These are phyloP conservation scores for Myioborus melanocephalus DNA, from an alignment of 2,797 vertebrate genomes.

Conservation along the genomic window DNA sequence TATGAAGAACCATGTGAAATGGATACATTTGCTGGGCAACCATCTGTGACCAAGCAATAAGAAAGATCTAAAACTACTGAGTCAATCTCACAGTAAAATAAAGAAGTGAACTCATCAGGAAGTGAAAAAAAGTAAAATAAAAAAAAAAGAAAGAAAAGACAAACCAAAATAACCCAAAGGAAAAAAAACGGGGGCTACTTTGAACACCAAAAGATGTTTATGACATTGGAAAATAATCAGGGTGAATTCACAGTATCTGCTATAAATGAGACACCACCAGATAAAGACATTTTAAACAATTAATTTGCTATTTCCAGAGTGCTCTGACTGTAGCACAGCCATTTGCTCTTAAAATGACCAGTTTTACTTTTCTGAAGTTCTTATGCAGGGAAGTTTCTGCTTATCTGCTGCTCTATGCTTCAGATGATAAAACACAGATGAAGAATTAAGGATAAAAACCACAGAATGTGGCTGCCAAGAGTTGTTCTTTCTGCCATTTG, in stretches of 20 bases:
- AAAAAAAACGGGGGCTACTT: neutral
- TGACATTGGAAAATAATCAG: neutral
- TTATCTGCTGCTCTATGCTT: conserved; percentile 68
- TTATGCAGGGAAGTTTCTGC: conserved; percentile 52
- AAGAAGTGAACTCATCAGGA: neutral
- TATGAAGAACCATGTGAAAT: neutral
- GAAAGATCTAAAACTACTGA: neutral
- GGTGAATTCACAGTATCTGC: neutral
- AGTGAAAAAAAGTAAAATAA: neutral
- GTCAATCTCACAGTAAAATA: neutral
- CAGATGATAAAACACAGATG: conserved; percentile 74
- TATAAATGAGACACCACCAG: neutral
- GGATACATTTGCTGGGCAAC: neutral
- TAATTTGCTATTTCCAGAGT: neutral
- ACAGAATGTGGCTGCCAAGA: conserved; percentile 57
- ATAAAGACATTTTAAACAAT: neutral
- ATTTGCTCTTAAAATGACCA: conserved; percentile 10
- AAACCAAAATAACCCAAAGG: neutral
- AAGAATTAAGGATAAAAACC: conserved; percentile 70
- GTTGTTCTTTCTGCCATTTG: conserved; percentile 58
- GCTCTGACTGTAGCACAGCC: neutral
- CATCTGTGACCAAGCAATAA: conserved; percentile 19
- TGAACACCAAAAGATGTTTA: neutral
- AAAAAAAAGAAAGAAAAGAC: neutral
- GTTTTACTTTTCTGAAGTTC: conserved; percentile 48